phyloP scores from a whole-genome alignment of 2,888 invertebrate genomes.

The Lamellibrachia satsuma region DNA sequence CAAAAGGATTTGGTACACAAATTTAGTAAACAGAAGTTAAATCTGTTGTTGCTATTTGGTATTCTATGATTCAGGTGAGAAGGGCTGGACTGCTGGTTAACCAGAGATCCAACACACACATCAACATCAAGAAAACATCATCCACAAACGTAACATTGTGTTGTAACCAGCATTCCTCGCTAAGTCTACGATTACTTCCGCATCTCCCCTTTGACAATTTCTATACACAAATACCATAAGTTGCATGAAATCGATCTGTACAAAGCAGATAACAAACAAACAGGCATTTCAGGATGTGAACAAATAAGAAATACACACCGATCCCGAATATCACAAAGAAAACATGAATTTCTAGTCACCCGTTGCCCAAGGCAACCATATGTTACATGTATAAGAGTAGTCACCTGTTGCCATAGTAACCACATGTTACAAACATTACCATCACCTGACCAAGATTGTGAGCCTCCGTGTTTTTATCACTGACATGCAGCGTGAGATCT shows the following conservation, averaged over 20 bases:
- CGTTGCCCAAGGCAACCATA: not conserved
- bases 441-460: not conserved
- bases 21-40: not conserved
- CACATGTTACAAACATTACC: not conserved
- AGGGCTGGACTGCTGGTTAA: not conserved
- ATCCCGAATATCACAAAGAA: slow-evolving; percentile 13
- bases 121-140: not conserved
- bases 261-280: slow-evolving; percentile 12
- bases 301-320: not conserved
- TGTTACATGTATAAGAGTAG: too few relatives aligned
- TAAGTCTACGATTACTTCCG: not conserved
- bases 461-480: slow-evolving; percentile 4
- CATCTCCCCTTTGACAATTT: not conserved
- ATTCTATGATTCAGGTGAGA: not conserved
- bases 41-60: not conserved
- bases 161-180: not conserved
- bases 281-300: not conserved
- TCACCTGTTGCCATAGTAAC: too few relatives aligned
- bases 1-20: not conserved
- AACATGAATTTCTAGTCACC: not conserved
- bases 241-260: not conserved
- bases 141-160: not conserved
- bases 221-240: not conserved
- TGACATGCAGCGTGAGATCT: not conserved
- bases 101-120: not conserved